A percentile compares a stretch with the other conserved stretches of the same genome.
Evolutionary conservation across 2,113 vertebrate species (phyloP).

Genomic region (Chascanopsetta lugubris): DNA sequence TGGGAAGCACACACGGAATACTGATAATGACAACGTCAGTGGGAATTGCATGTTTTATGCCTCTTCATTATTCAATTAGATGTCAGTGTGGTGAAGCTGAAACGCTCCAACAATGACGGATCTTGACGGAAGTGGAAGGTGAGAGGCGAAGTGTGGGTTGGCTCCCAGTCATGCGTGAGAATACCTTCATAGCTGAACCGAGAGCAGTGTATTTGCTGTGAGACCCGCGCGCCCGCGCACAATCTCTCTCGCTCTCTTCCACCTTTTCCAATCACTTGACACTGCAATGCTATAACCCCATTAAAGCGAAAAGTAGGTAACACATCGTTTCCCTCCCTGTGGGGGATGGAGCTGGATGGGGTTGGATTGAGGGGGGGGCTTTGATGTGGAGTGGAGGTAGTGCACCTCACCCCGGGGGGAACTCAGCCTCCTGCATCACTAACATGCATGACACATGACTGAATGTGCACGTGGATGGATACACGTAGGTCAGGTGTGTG

Average conservation of each 20-base stretch:
- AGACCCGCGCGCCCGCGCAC: constrained; percentile 10
- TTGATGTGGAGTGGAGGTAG: constrained; percentile 62
- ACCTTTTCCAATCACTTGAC: constrained; percentile 40
- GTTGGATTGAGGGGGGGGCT: constrained; percentile 43
- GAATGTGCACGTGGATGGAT: constrained; percentile 45
- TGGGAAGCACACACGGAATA: constrained; percentile 16
- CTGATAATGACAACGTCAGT: constrained; percentile 21
- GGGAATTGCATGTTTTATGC: constrained; percentile 27
- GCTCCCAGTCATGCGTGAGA: constrained; percentile 26
- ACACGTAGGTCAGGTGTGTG: constrained; percentile 2
- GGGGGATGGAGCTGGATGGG: constrained; percentile 35
- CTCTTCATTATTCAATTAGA: constrained; percentile 25
- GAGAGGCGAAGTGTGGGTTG: constrained; percentile 39
- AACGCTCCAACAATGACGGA: constrained; percentile 33
- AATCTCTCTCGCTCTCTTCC: constrained; percentile 10
- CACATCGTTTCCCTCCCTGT: constrained; percentile 60
- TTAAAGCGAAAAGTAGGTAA: constrained; percentile 72
- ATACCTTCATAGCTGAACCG: constrained; percentile 30
- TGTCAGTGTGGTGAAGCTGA: constrained; percentile 17
- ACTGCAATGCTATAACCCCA: constrained; percentile 66
- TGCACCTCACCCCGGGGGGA: constrained; percentile 22
- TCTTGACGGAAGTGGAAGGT: constrained; percentile 40
- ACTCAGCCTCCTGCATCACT: constrained; percentile 55
- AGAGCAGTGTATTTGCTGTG: constrained; percentile 38
- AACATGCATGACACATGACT: constrained; percentile 55